Evolutionary conservation across 2,113 vertebrate genomes (phyloP).

Genomic region (Ciconia stormi): DNA sequence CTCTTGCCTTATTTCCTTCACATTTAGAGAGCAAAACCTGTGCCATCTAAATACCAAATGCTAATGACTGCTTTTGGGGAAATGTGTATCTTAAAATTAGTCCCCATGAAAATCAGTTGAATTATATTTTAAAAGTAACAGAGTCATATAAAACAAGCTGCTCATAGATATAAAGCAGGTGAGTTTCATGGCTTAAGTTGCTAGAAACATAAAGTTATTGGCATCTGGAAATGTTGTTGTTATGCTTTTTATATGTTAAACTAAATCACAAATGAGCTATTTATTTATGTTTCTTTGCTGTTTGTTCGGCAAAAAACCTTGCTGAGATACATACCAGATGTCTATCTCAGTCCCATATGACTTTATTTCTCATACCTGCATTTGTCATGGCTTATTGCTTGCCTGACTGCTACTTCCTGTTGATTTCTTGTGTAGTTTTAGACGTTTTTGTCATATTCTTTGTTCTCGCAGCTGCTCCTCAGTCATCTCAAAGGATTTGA

Average conservation of each 20-base stretch:
- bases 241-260: not conserved
- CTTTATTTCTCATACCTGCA: slow-evolving; percentile 10
- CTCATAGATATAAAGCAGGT: not conserved
- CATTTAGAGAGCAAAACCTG: not conserved
- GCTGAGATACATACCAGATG: not conserved
- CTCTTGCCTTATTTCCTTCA: not conserved
- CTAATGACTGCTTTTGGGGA: not conserved
- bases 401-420: not conserved
- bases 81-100: not conserved
- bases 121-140: not conserved
- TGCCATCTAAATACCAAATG: not conserved
- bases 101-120: not conserved
- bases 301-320: not conserved
- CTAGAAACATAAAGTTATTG: not conserved
- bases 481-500: not conserved
- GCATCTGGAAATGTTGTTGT: not conserved
- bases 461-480: not conserved
- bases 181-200: not conserved
- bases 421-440: not conserved
- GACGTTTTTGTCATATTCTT: not conserved
- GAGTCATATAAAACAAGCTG: not conserved
- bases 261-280: not conserved
- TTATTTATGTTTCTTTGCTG: not conserved
- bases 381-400: not conserved
- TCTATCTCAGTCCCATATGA: not conserved